Percentiles rank a stretch among this genome's conserved stretches.
Evolutionary conservation across 2,113 vertebrate species (phyloP).

Genomic region (Amphiprion percula): DNA sequence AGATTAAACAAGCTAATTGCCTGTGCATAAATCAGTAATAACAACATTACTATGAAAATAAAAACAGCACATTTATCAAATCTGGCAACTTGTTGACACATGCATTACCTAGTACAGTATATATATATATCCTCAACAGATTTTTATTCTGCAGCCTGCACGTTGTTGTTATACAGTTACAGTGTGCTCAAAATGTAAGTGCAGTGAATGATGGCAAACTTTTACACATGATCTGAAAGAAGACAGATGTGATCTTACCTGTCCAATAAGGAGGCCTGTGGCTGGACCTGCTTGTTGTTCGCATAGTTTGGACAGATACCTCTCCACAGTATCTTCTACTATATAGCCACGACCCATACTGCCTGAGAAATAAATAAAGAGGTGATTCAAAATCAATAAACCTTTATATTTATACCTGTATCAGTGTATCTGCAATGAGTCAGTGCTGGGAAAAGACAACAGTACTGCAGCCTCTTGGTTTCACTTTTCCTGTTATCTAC

Average conservation of each 20-base stretch:
- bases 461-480: no score
- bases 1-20: no score
- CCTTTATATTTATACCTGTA: accelerated
- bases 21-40: no score
- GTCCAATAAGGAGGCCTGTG: constrained; percentile 93
- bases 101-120: no score
- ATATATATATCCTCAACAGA: no score
- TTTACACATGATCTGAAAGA: neutral
- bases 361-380: constrained; percentile 10
- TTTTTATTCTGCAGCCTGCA: no score
- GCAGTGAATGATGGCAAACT: neutral
- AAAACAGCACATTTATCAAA: no score
- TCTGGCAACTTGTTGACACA: no score
- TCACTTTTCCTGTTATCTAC: neutral
- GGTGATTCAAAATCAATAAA: neutral
- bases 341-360: constrained; percentile 83
- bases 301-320: constrained; percentile 75
- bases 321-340: constrained; percentile 81
- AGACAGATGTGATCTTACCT: constrained; percentile 80
- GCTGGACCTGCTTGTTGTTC: constrained; percentile 62
- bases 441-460: neutral
- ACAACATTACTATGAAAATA: no score
- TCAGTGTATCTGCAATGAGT: neutral
- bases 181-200: no score
- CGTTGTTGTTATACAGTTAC: no score